Percentiles rank a stretch among this genome's conserved stretches.
These are phyloP conservation scores for Poecilia picta DNA, from an alignment of 2,797 vertebrate genomes.

Conservation along the genomic window DNA sequence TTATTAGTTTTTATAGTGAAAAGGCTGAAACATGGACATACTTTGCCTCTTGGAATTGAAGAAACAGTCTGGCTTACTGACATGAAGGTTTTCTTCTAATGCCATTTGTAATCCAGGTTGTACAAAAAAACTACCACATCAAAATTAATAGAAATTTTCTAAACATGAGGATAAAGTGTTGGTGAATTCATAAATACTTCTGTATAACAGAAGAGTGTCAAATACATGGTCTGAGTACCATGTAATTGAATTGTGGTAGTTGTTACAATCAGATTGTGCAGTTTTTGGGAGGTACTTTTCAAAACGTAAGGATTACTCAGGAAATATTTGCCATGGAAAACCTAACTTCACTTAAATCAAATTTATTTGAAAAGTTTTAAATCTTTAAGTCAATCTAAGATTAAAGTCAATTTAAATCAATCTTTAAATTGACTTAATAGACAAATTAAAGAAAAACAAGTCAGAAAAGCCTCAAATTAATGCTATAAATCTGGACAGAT, in stretches of 20 bases:
- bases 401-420: neutral
- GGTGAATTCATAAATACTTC: neutral
- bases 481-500: neutral
- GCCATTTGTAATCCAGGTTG: neutral
- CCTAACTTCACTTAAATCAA: slow-evolving; percentile 4
- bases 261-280: neutral
- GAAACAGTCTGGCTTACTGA: neutral
- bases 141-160: neutral
- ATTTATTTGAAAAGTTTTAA: neutral
- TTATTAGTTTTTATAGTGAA: neutral
- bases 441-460: neutral
- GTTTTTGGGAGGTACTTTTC: neutral
- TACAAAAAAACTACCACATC: neutral
- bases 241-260: neutral
- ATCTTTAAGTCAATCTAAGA: neutral
- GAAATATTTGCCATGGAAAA: slow-evolving; percentile 2
- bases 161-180: neutral
- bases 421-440: neutral
- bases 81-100: neutral
- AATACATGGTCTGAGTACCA: neutral
- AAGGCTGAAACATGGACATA: neutral
- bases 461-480: neutral
- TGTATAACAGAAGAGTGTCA: neutral
- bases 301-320: neutral
- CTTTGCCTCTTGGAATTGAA: neutral